Evolutionary conservation across 2,888 invertebrate species (phyloP).

Genomic region (Chrysomela aeneicollis): DNA sequence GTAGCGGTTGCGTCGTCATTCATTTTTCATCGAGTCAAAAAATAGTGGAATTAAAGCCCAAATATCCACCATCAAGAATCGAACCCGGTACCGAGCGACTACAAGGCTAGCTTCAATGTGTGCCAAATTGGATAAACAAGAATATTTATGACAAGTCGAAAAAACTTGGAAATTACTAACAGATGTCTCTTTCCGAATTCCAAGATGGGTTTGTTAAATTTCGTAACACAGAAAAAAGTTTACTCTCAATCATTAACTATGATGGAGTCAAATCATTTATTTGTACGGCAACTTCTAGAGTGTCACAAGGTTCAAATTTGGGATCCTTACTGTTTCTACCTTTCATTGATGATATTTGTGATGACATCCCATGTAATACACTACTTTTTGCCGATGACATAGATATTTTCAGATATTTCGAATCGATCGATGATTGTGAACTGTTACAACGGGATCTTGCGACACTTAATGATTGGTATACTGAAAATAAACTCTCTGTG

Average conservation of each 20-base stretch:
- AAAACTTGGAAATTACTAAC: no score
- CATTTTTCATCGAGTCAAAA: no score
- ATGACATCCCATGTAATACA: background rate
- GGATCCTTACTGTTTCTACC: background rate
- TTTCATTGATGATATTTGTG: constrained; percentile 7
- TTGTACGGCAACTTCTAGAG: background rate
- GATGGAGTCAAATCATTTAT: background rate
- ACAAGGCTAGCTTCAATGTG: no score
- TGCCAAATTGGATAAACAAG: no score
- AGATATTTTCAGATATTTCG: background rate
- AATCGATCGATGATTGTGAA: background rate
- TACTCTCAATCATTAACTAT: background rate
- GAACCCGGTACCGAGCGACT: no score
- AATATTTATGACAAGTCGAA: no score
- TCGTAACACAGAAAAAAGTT: background rate
- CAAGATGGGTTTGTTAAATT: background rate
- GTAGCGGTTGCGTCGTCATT: no score
- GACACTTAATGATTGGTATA: background rate
- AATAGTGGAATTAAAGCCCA: no score
- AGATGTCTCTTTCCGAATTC: background rate
- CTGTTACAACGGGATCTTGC: background rate
- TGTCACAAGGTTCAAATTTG: background rate
- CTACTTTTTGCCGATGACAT: background rate
- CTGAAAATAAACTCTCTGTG: no score
- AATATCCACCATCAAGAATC: no score